These are phyloP conservation scores for Pandemis heparana DNA, from an alignment of 2,888 invertebrate genomes.

Conservation along the genomic window DNA sequence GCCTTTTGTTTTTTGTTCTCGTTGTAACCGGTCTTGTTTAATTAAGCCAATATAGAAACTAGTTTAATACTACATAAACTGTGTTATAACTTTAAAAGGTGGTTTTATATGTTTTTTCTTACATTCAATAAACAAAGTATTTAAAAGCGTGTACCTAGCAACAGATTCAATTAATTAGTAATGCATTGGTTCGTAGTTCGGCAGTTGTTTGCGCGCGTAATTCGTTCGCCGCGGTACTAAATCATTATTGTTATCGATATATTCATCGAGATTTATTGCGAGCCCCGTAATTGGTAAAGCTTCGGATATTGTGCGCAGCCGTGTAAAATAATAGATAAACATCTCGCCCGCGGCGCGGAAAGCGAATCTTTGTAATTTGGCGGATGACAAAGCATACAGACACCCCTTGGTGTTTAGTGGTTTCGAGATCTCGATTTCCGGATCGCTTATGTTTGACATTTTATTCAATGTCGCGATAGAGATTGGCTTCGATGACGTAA, in stretches of 20 bases:
- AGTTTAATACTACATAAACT: too few relatives aligned
- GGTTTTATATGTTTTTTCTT: too few relatives aligned
- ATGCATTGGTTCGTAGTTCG: conserved; percentile 43
- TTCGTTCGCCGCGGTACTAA: conserved; percentile 56
- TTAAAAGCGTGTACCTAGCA: conserved; percentile 5
- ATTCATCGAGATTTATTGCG: conserved; percentile 72
- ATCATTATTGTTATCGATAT: conserved; percentile 71
- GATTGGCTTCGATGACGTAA: too few relatives aligned
- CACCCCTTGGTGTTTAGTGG: not conserved
- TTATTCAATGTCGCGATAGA: too few relatives aligned
- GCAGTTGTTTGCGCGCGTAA: conserved; percentile 61
- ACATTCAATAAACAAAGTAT: too few relatives aligned
- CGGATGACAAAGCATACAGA: not conserved
- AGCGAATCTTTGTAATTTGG: not conserved
- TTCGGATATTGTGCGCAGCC: conserved; percentile 49
- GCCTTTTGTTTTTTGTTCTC: too few relatives aligned
- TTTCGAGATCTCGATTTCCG: not conserved
- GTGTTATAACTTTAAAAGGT: too few relatives aligned
- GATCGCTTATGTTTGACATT: too few relatives aligned
- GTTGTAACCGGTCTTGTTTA: too few relatives aligned
- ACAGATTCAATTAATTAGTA: conserved; percentile 37
- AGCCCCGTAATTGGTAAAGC: conserved; percentile 65
- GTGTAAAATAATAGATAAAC: conserved; percentile 45
- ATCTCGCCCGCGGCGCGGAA: not conserved
- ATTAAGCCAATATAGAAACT: too few relatives aligned